phyloP scores from a whole-genome alignment of 2,113 vertebrate genomes.

The Pongo pygmaeus region DNA sequence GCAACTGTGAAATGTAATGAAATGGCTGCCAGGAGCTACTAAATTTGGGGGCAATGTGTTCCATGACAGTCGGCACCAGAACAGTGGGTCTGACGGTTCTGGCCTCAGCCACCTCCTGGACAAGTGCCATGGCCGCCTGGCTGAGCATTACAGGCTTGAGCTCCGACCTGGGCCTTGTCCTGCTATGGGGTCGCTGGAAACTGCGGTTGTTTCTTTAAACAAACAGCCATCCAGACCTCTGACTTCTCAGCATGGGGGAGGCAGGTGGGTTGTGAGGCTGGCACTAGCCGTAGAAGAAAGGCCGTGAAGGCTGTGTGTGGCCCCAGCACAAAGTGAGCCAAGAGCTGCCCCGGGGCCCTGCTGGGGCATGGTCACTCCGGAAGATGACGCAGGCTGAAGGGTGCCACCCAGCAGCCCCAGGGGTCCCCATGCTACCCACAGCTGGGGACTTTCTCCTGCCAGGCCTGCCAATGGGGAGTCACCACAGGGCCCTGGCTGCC shows the following conservation, averaged over 20 bases:
- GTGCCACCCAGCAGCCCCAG: background rate
- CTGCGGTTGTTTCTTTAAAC: background rate
- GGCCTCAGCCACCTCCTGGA: background rate
- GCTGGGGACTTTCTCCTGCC: background rate
- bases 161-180: background rate
- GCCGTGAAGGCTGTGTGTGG: accelerated
- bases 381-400: accelerated
- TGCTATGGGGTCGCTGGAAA: background rate
- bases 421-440: background rate
- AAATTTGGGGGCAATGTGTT: accelerated
- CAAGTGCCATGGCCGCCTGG: accelerated
- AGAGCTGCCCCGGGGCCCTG: background rate
- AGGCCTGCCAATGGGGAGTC: background rate
- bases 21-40: accelerated
- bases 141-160: background rate
- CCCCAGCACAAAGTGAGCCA: accelerated
- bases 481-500: background rate
- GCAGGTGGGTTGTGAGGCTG: background rate
- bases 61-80: accelerated
- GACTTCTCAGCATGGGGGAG: background rate
- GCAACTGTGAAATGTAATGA: accelerated
- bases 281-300: too few relatives aligned
- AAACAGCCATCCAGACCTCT: background rate
- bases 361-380: background rate
- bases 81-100: background rate